Evolutionary conservation across 2,888 invertebrate genomes (phyloP).

Genomic region (Dolichopus griseipennis): DNA sequence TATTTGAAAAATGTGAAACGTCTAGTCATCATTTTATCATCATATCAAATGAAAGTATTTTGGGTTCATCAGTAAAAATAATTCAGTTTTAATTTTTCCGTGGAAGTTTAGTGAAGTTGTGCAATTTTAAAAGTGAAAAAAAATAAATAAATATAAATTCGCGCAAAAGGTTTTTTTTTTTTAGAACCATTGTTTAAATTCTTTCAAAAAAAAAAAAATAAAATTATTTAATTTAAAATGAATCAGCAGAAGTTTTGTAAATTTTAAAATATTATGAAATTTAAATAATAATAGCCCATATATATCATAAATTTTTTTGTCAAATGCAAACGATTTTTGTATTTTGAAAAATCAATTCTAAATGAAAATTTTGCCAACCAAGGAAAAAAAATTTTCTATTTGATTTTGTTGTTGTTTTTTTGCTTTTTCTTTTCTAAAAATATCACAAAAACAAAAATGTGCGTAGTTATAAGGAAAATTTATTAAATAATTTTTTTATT

Average conservation of each 20-base stretch:
- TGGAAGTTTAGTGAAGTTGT: background rate
- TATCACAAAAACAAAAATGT: background rate
- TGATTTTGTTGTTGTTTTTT: background rate
- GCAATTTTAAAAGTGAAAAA: background rate
- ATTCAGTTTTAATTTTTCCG: too few relatives aligned
- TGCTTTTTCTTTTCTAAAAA: background rate
- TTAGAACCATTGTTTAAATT: too few relatives aligned
- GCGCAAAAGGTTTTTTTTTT: background rate
- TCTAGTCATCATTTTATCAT: background rate
- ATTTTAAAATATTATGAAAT: too few relatives aligned
- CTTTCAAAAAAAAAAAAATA: too few relatives aligned
- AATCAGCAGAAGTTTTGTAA: too few relatives aligned
- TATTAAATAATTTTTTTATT: background rate
- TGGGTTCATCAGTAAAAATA: too few relatives aligned
- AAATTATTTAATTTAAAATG: too few relatives aligned
- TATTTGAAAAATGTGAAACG: background rate
- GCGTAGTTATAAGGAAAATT: background rate
- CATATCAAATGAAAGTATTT: background rate
- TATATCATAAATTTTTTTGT: too few relatives aligned
- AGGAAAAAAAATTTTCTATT: background rate
- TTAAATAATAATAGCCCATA: too few relatives aligned
- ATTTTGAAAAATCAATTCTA: slow-evolving; percentile 3
- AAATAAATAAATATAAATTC: background rate
- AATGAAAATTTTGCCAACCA: background rate
- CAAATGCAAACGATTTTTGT: background rate